Evolutionary conservation across 2,797 vertebrate species (phyloP).

Genomic region (Phylloscopus collybita): DNA sequence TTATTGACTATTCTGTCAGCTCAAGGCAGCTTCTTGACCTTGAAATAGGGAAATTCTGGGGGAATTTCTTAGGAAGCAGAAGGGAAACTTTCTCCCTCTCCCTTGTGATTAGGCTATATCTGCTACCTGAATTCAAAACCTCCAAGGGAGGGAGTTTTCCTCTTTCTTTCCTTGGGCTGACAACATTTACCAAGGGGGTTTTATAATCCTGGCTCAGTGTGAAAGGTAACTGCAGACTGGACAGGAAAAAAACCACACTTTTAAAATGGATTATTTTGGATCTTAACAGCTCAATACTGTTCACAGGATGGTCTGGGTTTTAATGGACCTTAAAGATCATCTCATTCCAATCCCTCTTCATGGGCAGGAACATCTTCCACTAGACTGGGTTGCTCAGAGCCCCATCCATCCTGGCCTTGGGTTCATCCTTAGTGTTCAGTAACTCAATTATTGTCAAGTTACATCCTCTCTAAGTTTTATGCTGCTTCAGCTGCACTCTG

Average conservation of each 20-base stretch:
- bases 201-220: neutral
- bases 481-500: neutral
- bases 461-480: neutral
- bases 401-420: neutral
- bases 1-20: neutral
- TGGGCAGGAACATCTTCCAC: neutral
- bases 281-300: neutral
- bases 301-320: neutral
- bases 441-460: neutral
- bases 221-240: neutral
- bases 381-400: neutral
- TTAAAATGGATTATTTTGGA: neutral
- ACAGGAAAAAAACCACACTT: neutral
- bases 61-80: too few relatives aligned
- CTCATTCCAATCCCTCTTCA: neutral
- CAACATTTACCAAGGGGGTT: constrained; percentile 17
- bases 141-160: constrained; percentile 10
- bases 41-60: neutral
- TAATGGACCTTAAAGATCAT: neutral
- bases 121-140: neutral
- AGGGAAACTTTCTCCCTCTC: neutral
- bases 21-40: neutral
- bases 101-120: neutral
- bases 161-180: neutral
- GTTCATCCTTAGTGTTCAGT: neutral